A percentile compares a stretch with the other conserved stretches of the same genome.
Conservation (phyloP, 2,797 vertebrate species). For the Amblyopsis hoosieri region DNA sequence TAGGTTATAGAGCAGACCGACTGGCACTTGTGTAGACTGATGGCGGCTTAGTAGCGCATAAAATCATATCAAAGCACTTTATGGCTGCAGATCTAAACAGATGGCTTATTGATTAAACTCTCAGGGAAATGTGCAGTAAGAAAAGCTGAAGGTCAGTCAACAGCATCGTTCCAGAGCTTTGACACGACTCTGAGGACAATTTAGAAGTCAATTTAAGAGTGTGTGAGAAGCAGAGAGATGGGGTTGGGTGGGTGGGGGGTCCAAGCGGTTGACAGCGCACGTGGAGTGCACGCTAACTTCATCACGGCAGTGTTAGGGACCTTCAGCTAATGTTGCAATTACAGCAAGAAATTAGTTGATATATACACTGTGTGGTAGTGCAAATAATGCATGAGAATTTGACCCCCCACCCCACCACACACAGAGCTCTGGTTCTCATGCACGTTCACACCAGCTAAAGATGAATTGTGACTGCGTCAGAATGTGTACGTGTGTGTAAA, state of each 20-base stretch:
- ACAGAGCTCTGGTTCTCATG: slow-evolving; percentile 3
- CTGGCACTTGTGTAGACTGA: slow-evolving; percentile 44
- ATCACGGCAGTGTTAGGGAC: slow-evolving; percentile 35
- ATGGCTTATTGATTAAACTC: slow-evolving; percentile 58
- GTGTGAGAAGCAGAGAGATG: background rate
- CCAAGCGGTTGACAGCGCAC: background rate
- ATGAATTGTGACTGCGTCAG: background rate
- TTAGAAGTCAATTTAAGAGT: background rate
- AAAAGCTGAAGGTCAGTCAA: slow-evolving; percentile 46
- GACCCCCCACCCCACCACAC: slow-evolving; percentile 7
- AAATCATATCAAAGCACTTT: slow-evolving; percentile 50
- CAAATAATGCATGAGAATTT: slow-evolving; percentile 8
- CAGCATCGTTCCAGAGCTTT: slow-evolving; percentile 25
- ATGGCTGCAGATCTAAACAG: slow-evolving; percentile 55
- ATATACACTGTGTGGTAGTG: slow-evolving; percentile 18
- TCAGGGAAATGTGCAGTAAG: slow-evolving; percentile 37
- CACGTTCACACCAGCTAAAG: slow-evolving; percentile 24
- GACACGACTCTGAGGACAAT: slow-evolving; percentile 23
- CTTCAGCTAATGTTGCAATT: slow-evolving; percentile 44
- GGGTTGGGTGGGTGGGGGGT: background rate
- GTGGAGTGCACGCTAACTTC: slow-evolving; percentile 19
- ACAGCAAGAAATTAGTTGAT: slow-evolving; percentile 13
- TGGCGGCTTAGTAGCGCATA: slow-evolving; percentile 42
- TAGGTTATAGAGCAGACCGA: slow-evolving; percentile 24
- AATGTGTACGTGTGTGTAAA: background rate